These are phyloP conservation scores for Buathra laborator DNA, from an alignment of 2,888 invertebrate genomes.

Conservation along the genomic window DNA sequence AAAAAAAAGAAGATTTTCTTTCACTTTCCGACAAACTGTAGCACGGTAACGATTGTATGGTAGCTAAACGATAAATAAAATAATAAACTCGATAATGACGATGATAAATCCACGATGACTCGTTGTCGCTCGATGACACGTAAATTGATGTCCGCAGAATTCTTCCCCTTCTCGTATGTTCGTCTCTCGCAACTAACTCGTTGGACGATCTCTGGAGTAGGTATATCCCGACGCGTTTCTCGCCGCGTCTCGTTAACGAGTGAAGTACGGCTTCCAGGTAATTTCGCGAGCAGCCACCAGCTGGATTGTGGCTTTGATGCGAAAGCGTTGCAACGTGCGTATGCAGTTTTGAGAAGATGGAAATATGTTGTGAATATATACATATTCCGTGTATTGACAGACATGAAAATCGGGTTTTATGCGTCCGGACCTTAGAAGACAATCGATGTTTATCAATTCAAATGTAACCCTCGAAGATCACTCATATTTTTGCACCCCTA, in stretches of 20 bases:
- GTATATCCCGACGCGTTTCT: constrained; percentile 19
- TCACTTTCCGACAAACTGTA: constrained; percentile 8
- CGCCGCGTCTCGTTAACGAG: constrained; percentile 70
- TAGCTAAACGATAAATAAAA: constrained; percentile 39
- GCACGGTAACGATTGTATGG: background rate
- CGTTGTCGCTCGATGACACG: constrained; percentile 67
- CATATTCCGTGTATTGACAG: background rate
- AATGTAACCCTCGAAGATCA: too few species aligned
- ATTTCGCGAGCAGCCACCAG: constrained; percentile 57
- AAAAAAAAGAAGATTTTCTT: background rate
- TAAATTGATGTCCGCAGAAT: constrained; percentile 68
- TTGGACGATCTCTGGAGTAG: background rate
- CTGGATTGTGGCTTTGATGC: background rate
- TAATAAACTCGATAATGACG: constrained; percentile 66
- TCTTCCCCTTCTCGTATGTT: constrained; percentile 9
- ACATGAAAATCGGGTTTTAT: too few species aligned
- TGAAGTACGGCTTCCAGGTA: constrained; percentile 72
- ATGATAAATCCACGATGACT: constrained; percentile 67
- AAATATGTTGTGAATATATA: background rate
- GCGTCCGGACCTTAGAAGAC: too few species aligned
- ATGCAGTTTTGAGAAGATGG: background rate
- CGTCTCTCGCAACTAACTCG: background rate
- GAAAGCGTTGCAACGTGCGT: constrained; percentile 1
- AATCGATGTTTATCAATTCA: too few species aligned
- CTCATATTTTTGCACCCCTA: too few species aligned